These are phyloP conservation scores for Paraplagusia blochii DNA, from an alignment of 2,113 vertebrate genomes.

Conservation along the genomic window DNA sequence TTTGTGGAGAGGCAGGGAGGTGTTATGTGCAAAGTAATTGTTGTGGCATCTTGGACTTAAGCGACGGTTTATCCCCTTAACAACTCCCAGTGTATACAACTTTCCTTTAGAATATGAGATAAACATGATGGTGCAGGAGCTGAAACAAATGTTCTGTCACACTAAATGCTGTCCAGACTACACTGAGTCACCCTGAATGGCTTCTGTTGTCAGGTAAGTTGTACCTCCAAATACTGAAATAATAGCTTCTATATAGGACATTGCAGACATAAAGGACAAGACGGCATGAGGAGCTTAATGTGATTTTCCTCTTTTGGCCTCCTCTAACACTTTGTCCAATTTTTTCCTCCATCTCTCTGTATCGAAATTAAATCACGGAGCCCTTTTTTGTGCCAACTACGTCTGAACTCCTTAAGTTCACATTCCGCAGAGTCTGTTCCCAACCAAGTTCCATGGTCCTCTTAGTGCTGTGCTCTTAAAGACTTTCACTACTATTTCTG, in stretches of 20 bases:
- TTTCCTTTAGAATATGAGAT: neutral
- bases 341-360: conserved; percentile 8
- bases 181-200: neutral
- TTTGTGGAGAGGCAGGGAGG: conserved; percentile 6
- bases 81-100: neutral
- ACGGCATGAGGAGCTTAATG: neutral
- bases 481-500: too few species aligned
- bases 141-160: neutral
- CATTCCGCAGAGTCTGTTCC: conserved; percentile 6
- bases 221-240: neutral
- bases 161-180: neutral
- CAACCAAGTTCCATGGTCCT: conserved; percentile 19
- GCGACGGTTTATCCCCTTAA: conserved; percentile 6
- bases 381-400: conserved; percentile 47
- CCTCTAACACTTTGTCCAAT: conserved; percentile 12
- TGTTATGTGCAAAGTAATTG: conserved; percentile 13
- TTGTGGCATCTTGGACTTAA: conserved; percentile 1
- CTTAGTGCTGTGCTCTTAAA: too few species aligned
- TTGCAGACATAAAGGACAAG: neutral
- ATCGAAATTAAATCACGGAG: conserved; percentile 57
- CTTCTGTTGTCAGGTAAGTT: conserved; percentile 14
- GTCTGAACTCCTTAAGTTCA: conserved; percentile 16
- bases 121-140: neutral
- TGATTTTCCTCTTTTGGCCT: conserved; percentile 11
- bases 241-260: conserved; percentile 12